Evolutionary conservation across 1,140 invertebrate species (phyloP).

Genomic region (Eueides isabella): DNA sequence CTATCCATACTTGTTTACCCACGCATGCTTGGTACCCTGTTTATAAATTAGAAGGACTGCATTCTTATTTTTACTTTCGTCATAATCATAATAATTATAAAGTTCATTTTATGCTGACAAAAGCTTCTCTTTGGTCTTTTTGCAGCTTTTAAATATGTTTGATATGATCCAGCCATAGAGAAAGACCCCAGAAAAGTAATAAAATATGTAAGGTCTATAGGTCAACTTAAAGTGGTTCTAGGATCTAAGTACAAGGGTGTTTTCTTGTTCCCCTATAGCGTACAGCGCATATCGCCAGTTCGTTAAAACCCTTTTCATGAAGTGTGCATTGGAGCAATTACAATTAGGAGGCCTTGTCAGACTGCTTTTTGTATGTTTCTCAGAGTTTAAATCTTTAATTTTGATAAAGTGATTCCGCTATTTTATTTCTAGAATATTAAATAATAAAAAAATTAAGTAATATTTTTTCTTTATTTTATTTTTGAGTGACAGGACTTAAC

Average conservation of each 20-base stretch:
- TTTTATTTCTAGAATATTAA: too few relatives aligned
- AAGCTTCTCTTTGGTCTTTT: conserved; percentile 16
- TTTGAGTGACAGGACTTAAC: too few relatives aligned
- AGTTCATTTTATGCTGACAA: conserved; percentile 25
- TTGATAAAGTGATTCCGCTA: neutral
- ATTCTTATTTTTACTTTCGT: conserved; percentile 23
- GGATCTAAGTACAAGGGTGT: conserved; percentile 31
- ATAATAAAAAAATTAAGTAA: too few relatives aligned
- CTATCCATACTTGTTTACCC: conserved; percentile 36
- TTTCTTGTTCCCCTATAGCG: conserved; percentile 43
- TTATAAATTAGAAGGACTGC: neutral
- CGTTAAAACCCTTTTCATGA: conserved; percentile 75
- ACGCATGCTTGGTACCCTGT: conserved; percentile 19
- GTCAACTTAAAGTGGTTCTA: neutral
- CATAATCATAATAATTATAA: conserved; percentile 18
- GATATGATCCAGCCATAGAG: conserved; percentile 44
- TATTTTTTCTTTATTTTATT: too few relatives aligned
- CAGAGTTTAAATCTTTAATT: neutral
- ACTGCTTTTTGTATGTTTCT: conserved; percentile 36
- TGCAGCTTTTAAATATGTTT: conserved; percentile 11
- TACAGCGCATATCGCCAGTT: conserved; percentile 58
- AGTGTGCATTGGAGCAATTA: conserved; percentile 68
- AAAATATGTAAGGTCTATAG: neutral
- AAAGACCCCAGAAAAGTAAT: conserved; percentile 32
- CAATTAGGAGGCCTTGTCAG: conserved; percentile 61